Conservation (phyloP, 2,113 vertebrate genomes). For the Puffinus mauretanicus region DNA sequence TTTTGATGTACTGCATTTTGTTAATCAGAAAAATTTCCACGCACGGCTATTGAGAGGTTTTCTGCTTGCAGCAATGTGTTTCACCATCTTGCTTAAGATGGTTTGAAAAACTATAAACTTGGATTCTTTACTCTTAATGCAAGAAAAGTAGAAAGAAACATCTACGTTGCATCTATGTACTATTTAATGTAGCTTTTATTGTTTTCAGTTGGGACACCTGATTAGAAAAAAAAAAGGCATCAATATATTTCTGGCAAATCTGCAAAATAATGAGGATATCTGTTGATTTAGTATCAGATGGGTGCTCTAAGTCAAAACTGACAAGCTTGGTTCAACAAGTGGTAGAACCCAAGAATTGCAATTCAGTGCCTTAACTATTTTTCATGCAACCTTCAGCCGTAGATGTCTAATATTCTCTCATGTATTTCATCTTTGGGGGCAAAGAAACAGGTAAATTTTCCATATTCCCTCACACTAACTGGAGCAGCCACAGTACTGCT, state of each 20-base stretch:
- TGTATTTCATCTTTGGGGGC: neutral
- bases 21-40: neutral
- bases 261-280: neutral
- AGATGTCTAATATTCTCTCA: neutral
- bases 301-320: neutral
- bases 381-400: neutral
- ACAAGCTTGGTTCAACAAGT: neutral
- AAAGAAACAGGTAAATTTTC: neutral
- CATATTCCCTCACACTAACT: neutral
- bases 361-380: neutral
- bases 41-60: neutral
- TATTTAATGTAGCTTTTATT: neutral
- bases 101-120: neutral
- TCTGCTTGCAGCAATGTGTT: neutral
- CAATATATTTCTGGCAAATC: neutral
- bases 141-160: neutral
- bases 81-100: neutral
- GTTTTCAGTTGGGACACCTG: neutral
- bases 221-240: neutral
- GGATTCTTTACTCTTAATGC: neutral
- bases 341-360: neutral
- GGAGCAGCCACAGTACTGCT: neutral
- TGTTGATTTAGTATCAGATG: neutral
- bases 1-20: neutral
- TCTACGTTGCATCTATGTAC: neutral